Evolutionary conservation across 2,888 invertebrate species (phyloP).

Genomic region (Eristalis pertinax): DNA sequence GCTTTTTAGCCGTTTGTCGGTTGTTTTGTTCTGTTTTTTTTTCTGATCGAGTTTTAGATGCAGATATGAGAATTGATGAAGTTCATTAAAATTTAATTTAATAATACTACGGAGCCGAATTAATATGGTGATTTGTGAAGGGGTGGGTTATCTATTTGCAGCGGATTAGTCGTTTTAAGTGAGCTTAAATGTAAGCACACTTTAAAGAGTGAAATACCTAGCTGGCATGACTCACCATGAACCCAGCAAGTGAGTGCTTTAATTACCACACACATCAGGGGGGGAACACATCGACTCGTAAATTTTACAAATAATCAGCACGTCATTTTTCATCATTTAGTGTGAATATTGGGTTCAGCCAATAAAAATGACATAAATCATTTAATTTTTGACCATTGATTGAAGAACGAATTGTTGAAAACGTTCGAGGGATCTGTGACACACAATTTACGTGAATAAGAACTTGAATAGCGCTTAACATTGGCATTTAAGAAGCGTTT

Average conservation of each 20-base stretch:
- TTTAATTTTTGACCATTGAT: background rate
- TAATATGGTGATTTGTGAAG: constrained; percentile 57
- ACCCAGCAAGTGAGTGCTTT: background rate
- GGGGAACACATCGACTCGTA: background rate
- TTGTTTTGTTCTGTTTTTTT: constrained; percentile 7
- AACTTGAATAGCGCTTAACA: too few species aligned
- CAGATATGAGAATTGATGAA: constrained; percentile 47
- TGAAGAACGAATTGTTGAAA: background rate
- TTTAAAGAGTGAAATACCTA: background rate
- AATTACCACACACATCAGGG: background rate
- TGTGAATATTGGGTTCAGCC: background rate
- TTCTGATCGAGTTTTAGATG: constrained; percentile 30
- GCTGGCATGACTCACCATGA: background rate
- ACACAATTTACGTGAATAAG: too few species aligned
- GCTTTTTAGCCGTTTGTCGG: constrained; percentile 44
- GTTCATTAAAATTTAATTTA: constrained; percentile 69
- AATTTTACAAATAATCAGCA: background rate
- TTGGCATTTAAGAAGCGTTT: too few species aligned
- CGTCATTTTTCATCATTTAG: background rate
- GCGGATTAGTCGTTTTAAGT: constrained; percentile 22
- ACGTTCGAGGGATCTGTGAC: too few species aligned
- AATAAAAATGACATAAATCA: background rate
- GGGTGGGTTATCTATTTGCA: constrained; percentile 45
- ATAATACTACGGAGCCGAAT: constrained; percentile 52
- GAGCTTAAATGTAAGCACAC: background rate